phyloP scores from a whole-genome alignment of 1,140 invertebrate species.

The Eupristina koningsbergeri region DNA sequence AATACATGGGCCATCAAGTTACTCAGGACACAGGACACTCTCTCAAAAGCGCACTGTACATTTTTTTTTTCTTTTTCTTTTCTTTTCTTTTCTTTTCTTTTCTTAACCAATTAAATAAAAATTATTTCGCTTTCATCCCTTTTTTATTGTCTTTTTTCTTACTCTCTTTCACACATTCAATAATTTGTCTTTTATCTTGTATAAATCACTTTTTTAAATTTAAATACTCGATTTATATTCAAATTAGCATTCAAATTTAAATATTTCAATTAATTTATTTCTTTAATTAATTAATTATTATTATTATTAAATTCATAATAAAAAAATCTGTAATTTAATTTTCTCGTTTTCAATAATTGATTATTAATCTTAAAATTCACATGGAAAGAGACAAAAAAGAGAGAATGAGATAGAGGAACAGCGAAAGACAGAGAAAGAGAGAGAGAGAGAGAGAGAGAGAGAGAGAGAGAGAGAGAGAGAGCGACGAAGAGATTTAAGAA shows the following conservation, averaged over 20 bases:
- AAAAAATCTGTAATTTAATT: not conserved
- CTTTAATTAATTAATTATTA: too few relatives aligned
- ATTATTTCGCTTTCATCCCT: not conserved
- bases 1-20: constrained; percentile 74
- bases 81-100: too few relatives aligned
- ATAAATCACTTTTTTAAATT: not conserved
- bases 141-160: constrained; percentile 22
- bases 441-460: too few relatives aligned
- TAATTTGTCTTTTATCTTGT: not conserved
- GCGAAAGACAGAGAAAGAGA: constrained; percentile 53
- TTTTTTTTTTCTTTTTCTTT: constrained; percentile 58
- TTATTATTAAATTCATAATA: too few relatives aligned
- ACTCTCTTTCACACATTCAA: constrained; percentile 21
- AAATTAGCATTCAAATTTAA: too few relatives aligned
- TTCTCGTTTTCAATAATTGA: not conserved
- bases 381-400: constrained; percentile 54
- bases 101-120: constrained; percentile 45
- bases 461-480: too few relatives aligned
- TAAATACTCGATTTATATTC: too few relatives aligned
- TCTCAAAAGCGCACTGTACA: constrained; percentile 57
- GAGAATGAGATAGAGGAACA: too few relatives aligned
- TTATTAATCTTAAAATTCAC: constrained; percentile 20
- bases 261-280: too few relatives aligned
- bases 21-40: constrained; percentile 68
- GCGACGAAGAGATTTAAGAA: too few relatives aligned